Evolutionary conservation across 2,888 invertebrate genomes (phyloP), one percentile per base, ranked within the genome.

Genomic region (Darwinula stevensoni): DNA sequence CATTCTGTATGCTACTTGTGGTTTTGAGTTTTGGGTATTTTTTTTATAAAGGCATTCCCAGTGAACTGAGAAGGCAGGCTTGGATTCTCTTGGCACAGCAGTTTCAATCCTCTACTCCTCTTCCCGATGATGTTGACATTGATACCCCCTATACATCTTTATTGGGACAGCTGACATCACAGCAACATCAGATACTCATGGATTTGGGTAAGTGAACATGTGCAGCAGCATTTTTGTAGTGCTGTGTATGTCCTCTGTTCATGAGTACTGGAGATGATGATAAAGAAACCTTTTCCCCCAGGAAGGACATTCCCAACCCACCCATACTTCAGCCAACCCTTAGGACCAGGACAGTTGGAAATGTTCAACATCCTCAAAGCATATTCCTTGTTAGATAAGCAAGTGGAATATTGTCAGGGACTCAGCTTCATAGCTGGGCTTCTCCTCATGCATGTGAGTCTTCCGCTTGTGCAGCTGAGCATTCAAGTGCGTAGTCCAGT

Each of bases 391-490:
- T 52, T 88, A 22, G 91, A 94, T 50, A 71, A 73, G 2, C 82
- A 88, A 45, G 74, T 94, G 2, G 88, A 86, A 0, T 91, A 91
- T 51, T 91, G 91, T 41, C 91, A 94, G 53, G 91, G 91, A 0
- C 60, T 91, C 6, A 84, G 84, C 44, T 94, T 91, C 46, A 80
- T 91, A 2, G 88, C 86, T 36, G 91, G 86, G 9, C 68, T 88
- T 2, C 56, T 94, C 2, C 56, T 94, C 6, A 56, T 94, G 41
- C 91, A 94, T 53, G 86, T 86, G 52, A 67, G 73, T 61, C 14
- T 11, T 13, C 14, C 27, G 22, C 14, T 6, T 27, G n/a, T n/a
- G 5, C 11, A 9, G 11, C 9, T n/a, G 22, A 22, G 22, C 9
- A n/a, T 22, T 22, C 22, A 6, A 22, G n/a, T 9, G 22, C n/a